Evolutionary conservation across 2,113 vertebrate species (phyloP).

Genomic region (Hippocampus barbouri): DNA sequence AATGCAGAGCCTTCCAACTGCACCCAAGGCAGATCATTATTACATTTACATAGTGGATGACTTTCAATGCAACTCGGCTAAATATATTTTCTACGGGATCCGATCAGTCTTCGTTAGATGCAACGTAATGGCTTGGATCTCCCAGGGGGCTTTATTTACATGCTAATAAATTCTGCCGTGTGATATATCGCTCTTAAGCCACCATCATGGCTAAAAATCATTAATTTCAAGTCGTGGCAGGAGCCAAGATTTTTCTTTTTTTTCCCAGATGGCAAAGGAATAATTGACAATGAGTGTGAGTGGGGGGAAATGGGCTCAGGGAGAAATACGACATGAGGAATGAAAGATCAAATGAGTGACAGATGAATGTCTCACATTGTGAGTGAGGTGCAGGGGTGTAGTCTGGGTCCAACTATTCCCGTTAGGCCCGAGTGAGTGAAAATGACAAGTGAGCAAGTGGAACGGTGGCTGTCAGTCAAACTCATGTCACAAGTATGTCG

Average conservation of each 20-base stretch:
- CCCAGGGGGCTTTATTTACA: not conserved
- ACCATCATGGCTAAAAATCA: not conserved
- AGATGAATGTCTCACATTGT: conserved; percentile 26
- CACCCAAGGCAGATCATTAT: too few species aligned
- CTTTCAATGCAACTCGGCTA: not conserved
- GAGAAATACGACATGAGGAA: conserved; percentile 15
- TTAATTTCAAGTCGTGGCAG: not conserved
- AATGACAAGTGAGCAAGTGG: conserved; percentile 43
- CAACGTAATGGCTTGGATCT: not conserved
- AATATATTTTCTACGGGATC: not conserved
- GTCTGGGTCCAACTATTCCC: conserved; percentile 41
- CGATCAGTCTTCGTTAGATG: not conserved
- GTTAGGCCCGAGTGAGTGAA: conserved; percentile 44
- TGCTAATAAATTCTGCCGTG: not conserved
- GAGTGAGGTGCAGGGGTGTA: conserved; percentile 6
- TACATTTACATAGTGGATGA: not conserved
- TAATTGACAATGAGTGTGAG: not conserved
- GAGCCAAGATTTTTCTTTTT: not conserved
- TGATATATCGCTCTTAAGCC: not conserved
- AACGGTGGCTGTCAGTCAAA: conserved; percentile 57
- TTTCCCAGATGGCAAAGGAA: not conserved
- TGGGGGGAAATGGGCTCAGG: not conserved
- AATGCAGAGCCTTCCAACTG: too few species aligned
- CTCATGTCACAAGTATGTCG: conserved; percentile 42
- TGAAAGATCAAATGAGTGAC: conserved; percentile 30